Evolutionary conservation across 2,888 invertebrate species (phyloP).

Genomic region (Sesia bembeciformis): DNA sequence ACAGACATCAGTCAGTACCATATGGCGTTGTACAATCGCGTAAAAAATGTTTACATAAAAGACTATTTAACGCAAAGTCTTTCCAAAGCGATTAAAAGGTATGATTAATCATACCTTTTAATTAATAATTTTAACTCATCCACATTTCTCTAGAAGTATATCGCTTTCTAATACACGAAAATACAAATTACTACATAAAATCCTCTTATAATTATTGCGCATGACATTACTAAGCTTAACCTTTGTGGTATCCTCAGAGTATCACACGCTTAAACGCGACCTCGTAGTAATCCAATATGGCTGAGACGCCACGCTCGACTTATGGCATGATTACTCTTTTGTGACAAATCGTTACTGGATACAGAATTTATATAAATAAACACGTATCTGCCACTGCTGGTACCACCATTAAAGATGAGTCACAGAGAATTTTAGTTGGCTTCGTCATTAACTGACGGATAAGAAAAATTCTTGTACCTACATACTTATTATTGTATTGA

Average conservation of each 20-base stretch:
- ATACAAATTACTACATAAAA: constrained; percentile 1
- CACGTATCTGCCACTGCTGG: neutral
- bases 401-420: neutral
- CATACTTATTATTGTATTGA: no score
- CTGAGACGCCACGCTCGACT: constrained; percentile 49
- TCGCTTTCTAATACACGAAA: no score
- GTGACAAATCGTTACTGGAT: constrained; percentile 20
- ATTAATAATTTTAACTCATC: no score
- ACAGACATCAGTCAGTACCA: constrained; percentile 44
- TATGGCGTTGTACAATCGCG: constrained; percentile 54
- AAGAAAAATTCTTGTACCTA: neutral
- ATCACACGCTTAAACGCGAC: constrained; percentile 51
- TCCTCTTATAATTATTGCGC: constrained; percentile 24
- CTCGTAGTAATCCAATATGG: constrained; percentile 64
- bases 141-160: no score
- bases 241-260: constrained; percentile 54
- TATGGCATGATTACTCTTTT: constrained; percentile 41
- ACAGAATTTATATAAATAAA: neutral
- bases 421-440: neutral
- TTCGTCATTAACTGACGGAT: neutral
- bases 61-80: no score
- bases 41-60: constrained; percentile 14
- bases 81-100: no score
- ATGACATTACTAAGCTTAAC: constrained; percentile 51
- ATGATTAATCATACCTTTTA: no score